Conservation (phyloP, 1,140 invertebrate genomes). For the Aricia agestis region DNA sequence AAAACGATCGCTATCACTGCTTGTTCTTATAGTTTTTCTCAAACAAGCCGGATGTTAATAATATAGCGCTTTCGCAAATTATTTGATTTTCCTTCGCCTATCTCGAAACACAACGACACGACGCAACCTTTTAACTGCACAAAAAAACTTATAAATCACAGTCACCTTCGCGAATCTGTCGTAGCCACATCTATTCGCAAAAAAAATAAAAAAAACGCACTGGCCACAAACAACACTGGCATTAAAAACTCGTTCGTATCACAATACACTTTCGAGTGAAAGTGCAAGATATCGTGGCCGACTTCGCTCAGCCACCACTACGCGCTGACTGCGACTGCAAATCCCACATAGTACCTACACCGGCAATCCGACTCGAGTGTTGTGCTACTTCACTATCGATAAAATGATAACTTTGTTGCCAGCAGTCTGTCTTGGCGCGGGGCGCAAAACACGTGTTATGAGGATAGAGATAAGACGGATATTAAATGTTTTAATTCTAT, state of each 20-base stretch:
- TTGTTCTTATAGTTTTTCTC: background rate
- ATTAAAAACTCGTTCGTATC: slow-evolving; percentile 7
- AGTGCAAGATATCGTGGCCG: background rate
- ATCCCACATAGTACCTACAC: background rate
- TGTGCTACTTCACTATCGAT: slow-evolving; percentile 21
- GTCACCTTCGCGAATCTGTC: background rate
- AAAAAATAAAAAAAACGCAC: background rate
- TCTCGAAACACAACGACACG: background rate
- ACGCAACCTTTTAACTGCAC: background rate
- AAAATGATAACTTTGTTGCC: background rate
- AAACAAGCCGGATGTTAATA: background rate
- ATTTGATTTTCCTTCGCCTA: background rate
- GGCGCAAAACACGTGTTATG: background rate
- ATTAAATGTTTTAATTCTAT: background rate
- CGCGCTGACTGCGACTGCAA: background rate
- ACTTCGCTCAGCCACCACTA: background rate
- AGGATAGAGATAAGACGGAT: background rate
- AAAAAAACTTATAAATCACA: background rate
- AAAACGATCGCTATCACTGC: too few relatives aligned
- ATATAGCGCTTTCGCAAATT: background rate
- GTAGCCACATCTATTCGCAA: background rate
- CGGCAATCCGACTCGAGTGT: background rate
- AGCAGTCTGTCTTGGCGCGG: background rate
- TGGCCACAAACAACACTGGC: background rate
- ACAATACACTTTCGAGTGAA: slow-evolving; percentile 6